Conservation (phyloP, 92 coral and sea anemone genomes). For the Parazoanthus atlanticus region DNA sequence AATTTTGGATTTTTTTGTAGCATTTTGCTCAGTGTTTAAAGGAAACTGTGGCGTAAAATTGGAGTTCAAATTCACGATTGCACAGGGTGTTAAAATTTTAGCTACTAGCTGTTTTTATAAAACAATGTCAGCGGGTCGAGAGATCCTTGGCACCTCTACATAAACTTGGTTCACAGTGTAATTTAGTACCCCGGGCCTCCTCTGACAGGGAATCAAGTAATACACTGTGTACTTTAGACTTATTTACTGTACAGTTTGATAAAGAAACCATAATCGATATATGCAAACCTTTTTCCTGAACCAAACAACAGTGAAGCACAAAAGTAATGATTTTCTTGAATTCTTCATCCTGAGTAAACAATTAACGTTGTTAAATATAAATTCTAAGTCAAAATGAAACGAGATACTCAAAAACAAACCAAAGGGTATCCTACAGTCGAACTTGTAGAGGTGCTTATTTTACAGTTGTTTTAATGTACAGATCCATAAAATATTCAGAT, state of each 20-base stretch:
- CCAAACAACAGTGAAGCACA: constrained; percentile 42
- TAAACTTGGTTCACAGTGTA: too few relatives aligned
- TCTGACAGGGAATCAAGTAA: neutral
- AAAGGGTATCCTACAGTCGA: neutral
- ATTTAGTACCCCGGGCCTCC: too few relatives aligned
- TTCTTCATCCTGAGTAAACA: constrained; percentile 46
- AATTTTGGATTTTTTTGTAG: too few relatives aligned
- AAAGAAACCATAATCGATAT: neutral
- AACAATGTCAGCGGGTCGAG: too few relatives aligned
- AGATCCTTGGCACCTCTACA: too few relatives aligned
- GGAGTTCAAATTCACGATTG: too few relatives aligned
- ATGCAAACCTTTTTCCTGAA: constrained; percentile 4
- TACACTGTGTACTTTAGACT: neutral
- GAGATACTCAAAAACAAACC: neutral
- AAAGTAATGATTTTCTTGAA: constrained; percentile 41
- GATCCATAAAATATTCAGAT: neutral
- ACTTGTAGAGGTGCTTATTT: too few relatives aligned
- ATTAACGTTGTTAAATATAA: too few relatives aligned
- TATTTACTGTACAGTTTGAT: neutral
- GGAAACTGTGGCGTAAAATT: too few relatives aligned
- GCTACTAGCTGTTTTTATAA: too few relatives aligned
- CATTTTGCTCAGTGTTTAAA: too few relatives aligned
- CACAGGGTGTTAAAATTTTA: too few relatives aligned
- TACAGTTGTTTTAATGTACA: neutral
- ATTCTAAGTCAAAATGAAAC: neutral